phyloP scores from a whole-genome alignment of 2,113 vertebrate genomes.

The Oceanites oceanicus region DNA sequence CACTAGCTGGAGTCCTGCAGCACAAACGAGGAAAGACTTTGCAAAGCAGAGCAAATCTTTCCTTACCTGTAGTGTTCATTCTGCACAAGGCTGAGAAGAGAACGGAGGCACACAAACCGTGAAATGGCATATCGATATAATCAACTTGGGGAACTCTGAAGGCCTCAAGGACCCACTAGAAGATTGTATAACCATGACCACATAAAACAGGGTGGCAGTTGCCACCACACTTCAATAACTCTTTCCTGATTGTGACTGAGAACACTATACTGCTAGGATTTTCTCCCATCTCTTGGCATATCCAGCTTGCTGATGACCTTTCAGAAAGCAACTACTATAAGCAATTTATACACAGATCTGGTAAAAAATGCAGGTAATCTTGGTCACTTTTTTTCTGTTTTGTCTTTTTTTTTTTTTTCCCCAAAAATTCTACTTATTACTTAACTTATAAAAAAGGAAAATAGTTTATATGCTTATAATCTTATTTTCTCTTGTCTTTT shows the following conservation, averaged over 20 bases:
- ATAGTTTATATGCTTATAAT: neutral
- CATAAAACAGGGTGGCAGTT: neutral
- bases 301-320: neutral
- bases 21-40: fast-evolving
- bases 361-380: neutral
- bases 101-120: neutral
- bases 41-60: neutral
- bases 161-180: neutral
- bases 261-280: neutral
- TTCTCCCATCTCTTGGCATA: neutral
- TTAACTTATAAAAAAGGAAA: neutral
- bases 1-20: neutral
- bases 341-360: neutral
- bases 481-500: neutral
- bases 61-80: neutral
- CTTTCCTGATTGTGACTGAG: neutral
- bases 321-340: neutral
- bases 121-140: neutral
- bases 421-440: neutral
- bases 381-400: neutral
- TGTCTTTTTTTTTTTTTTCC: neutral
- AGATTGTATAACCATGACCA: neutral
- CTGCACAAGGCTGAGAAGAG: neutral
- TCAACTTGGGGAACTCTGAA: neutral
- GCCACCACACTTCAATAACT: neutral